A percentile compares a stretch with the other conserved stretches of the same genome.
Evolutionary conservation across 2,113 vertebrate genomes (phyloP).

Genomic region (Lycaon pictus): DNA sequence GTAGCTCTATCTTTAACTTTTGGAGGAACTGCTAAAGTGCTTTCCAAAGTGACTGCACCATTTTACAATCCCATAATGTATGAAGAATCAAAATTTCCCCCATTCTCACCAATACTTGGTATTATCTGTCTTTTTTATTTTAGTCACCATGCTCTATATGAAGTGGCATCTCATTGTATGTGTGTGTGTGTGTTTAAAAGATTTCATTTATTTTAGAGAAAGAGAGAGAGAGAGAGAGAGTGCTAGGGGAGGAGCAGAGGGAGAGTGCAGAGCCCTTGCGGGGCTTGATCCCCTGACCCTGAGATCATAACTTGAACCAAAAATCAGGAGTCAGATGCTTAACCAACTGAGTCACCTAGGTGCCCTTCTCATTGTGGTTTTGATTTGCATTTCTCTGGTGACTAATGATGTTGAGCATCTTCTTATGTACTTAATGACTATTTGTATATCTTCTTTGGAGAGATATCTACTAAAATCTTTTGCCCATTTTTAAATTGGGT

Average conservation of each 20-base stretch:
- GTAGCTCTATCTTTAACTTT: neutral
- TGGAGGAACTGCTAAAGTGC: neutral
- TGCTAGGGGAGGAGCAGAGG: too few species aligned
- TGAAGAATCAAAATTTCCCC: neutral
- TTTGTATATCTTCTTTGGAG: neutral
- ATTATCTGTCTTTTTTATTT: neutral
- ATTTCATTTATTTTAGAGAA: too few species aligned
- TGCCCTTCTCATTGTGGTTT: neutral
- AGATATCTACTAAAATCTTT: neutral
- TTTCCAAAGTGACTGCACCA: neutral
- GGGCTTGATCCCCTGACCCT: too few species aligned
- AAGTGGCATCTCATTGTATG: neutral
- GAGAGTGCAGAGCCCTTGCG: too few species aligned
- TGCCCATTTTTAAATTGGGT: neutral
- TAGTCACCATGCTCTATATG: neutral
- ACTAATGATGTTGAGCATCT: neutral
- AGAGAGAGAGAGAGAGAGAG: too few species aligned
- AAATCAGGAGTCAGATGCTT: too few species aligned
- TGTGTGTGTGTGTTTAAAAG: too few species aligned
- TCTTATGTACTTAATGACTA: neutral
- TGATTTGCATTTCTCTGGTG: neutral
- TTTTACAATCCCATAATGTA: neutral
- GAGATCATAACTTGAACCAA: too few species aligned
- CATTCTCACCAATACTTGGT: neutral
- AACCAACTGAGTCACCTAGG: too few species aligned